These are phyloP conservation scores for Caenorhabditis sp. DNA, from an alignment of 2,888 invertebrate species.

Conservation along the genomic window DNA sequence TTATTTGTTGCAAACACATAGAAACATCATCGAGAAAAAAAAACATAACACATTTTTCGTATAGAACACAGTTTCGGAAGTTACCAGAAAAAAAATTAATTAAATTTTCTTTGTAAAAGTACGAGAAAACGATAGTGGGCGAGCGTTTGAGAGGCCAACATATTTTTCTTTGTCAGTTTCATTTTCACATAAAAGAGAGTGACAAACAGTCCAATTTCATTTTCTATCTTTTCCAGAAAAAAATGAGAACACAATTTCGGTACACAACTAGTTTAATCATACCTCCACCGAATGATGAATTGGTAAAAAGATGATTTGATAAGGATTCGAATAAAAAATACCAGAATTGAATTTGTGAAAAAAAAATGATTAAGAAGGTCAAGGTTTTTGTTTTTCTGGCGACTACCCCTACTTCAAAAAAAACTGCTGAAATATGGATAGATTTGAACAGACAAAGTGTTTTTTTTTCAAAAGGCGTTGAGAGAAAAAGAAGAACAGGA, in stretches of 20 bases:
- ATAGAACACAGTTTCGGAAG: no score
- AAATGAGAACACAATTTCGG: no score
- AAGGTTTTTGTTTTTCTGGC: neutral
- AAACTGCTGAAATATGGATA: neutral
- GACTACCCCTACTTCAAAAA: no score
- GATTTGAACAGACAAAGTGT: neutral
- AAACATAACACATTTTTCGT: no score
- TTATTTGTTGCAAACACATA: no score
- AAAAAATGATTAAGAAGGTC: neutral
- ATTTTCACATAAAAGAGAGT: neutral
- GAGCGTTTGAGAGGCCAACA: neutral
- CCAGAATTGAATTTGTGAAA: neutral
- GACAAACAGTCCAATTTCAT: neutral
- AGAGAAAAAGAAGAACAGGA: slow-evolving; percentile 20
- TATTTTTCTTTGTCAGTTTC: neutral
- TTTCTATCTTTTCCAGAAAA: neutral
- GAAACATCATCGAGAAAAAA: no score
- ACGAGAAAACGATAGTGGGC: no score
- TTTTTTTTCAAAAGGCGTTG: slow-evolving; percentile 1
- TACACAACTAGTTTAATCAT: neutral
- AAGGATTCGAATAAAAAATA: no score
- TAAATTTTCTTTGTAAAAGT: no score
- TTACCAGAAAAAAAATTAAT: no score
- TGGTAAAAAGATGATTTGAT: neutral
- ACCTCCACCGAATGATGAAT: neutral